These are phyloP conservation scores for Pseudomugil gertrudae DNA, from an alignment of 2,797 vertebrate genomes.

Conservation along the genomic window DNA sequence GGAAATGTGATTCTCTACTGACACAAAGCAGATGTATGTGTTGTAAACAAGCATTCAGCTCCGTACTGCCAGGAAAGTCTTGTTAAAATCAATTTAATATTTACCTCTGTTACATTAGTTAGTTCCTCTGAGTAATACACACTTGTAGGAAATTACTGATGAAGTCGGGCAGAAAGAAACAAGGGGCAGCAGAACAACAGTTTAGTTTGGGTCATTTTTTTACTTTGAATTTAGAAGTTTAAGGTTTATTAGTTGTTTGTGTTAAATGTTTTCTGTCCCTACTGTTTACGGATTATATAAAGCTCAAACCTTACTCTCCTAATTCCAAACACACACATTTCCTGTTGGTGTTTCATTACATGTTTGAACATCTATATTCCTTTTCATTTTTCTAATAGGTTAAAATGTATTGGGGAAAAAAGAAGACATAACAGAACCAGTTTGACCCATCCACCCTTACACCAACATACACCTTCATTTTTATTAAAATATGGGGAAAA, in stretches of 20 bases:
- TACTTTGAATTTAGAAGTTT: slow-evolving; percentile 1
- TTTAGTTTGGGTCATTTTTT: neutral
- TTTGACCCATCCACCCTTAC: neutral
- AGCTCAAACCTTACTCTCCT: neutral
- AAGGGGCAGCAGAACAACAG: neutral
- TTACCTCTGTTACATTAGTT: slow-evolving; percentile 22
- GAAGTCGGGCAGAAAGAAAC: neutral
- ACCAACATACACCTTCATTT: neutral
- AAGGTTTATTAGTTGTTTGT: neutral
- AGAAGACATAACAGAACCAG: neutral
- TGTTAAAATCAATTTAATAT: slow-evolving; percentile 40
- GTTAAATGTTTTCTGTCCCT: neutral
- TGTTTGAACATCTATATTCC: slow-evolving; percentile 4
- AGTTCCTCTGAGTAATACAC: neutral
- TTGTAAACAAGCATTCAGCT: slow-evolving; percentile 40
- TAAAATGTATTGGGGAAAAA: slow-evolving; percentile 16
- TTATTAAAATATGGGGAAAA: neutral
- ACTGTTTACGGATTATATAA: neutral
- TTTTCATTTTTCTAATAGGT: neutral
- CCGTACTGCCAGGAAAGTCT: slow-evolving; percentile 18
- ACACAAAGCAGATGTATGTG: slow-evolving; percentile 26
- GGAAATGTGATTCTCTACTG: neutral
- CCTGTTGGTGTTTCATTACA: neutral
- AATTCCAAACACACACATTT: neutral
- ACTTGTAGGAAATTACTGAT: slow-evolving; percentile 12